These are phyloP conservation scores for Grus americana DNA, from an alignment of 2,113 vertebrate genomes.

Conservation along the genomic window DNA sequence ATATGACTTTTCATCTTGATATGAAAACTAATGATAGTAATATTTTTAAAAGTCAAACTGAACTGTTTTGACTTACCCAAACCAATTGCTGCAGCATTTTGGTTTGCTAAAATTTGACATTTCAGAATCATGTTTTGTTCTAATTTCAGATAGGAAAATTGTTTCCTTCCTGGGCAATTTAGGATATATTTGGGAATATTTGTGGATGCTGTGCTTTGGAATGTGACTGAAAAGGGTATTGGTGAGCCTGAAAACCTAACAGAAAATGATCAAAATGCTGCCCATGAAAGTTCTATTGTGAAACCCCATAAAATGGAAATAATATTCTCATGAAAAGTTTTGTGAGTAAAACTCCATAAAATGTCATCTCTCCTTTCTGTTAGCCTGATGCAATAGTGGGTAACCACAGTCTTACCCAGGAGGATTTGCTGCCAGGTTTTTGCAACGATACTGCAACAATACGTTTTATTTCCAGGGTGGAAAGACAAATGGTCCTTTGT, in stretches of 20 bases:
- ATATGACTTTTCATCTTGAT: constrained; percentile 29
- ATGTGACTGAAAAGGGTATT: constrained; percentile 11
- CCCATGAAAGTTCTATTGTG: constrained; percentile 1
- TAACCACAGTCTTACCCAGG: constrained; percentile 23
- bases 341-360: constrained; percentile 22
- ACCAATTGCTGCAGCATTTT: constrained; percentile 24
- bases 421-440: constrained; percentile 48
- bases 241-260: not conserved
- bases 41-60: constrained; percentile 30
- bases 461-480: constrained; percentile 36
- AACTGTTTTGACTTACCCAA: constrained; percentile 55
- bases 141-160: constrained; percentile 58
- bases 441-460: constrained; percentile 40
- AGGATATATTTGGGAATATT: constrained; percentile 43
- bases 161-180: constrained; percentile 62
- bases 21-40: constrained; percentile 31
- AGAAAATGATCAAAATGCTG: not conserved
- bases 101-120: constrained; percentile 43
- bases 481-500: constrained; percentile 58
- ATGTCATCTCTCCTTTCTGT: constrained; percentile 14
- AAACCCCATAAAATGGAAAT: constrained; percentile 9
- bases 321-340: constrained; percentile 14
- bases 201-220: constrained; percentile 31
- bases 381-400: not conserved
- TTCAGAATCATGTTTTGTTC: constrained; percentile 18